phyloP scores from a whole-genome alignment of 2,888 invertebrate species.

The Physocephala rufipes region DNA sequence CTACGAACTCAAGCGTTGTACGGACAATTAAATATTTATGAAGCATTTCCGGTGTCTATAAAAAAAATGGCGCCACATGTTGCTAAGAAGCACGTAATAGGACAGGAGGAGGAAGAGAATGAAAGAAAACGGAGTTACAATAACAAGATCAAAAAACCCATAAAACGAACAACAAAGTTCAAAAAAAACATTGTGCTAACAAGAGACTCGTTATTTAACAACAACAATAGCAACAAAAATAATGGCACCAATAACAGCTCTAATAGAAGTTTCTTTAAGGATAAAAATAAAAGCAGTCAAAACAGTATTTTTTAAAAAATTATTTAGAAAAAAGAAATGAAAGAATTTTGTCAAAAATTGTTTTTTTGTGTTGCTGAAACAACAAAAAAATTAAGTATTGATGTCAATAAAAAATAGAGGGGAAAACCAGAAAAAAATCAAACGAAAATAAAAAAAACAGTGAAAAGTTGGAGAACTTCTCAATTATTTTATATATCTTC shows the following conservation, averaged over 20 bases:
- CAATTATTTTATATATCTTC: too few species aligned
- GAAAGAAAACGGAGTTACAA: not conserved
- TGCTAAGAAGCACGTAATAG: constrained; percentile 24
- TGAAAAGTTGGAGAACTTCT: not conserved
- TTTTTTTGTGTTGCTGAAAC: too few species aligned
- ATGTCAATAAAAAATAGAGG: not conserved
- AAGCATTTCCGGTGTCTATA: constrained; percentile 58
- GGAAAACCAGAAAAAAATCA: not conserved
- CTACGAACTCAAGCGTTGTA: constrained; percentile 55
- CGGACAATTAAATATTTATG: constrained; percentile 60
- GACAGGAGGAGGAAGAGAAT: not conserved
- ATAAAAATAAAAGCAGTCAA: too few species aligned
- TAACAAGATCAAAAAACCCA: not conserved
- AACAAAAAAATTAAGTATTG: not conserved
- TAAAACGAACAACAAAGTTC: not conserved
- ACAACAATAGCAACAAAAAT: not conserved
- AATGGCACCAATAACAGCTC: too few species aligned
- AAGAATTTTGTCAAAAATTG: too few species aligned
- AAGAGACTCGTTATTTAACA: not conserved
- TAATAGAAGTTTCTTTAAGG: too few species aligned
- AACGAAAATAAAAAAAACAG: not conserved
- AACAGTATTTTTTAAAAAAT: too few species aligned
- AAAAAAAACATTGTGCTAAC: too few species aligned
- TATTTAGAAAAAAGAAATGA: too few species aligned
- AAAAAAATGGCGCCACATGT: constrained; percentile 39